Percentiles rank a stretch among this genome's conserved stretches.
phyloP scores from a whole-genome alignment of 23 tunicate species.

The Styela clava region DNA sequence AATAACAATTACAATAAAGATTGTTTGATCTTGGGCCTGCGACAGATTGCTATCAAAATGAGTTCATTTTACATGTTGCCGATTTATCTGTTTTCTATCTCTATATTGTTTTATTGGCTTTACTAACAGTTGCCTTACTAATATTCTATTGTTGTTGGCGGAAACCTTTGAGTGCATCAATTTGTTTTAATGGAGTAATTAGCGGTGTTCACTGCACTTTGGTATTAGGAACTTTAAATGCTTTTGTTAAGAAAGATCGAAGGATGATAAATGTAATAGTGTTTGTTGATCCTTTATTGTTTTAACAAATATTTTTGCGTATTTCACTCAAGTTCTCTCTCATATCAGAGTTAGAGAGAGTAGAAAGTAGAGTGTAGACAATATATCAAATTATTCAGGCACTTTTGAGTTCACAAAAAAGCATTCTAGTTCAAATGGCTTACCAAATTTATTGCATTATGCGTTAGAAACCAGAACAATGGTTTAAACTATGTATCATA shows the following conservation, averaged over 20 bases:
- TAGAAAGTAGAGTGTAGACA: too few species aligned
- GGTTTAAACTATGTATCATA: too few species aligned
- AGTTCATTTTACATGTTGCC: neutral
- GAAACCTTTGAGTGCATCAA: slow-evolving; percentile 8
- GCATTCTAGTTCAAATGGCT: too few species aligned
- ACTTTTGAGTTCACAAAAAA: too few species aligned
- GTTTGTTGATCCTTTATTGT: too few species aligned
- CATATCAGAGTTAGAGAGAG: too few species aligned
- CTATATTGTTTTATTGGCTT: slow-evolving; percentile 22
- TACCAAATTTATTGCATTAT: too few species aligned
- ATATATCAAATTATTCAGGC: too few species aligned
- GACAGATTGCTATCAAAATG: neutral
- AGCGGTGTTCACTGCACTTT: neutral
- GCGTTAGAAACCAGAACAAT: too few species aligned
- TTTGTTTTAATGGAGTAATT: slow-evolving; percentile 18
- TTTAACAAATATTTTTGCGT: too few species aligned
- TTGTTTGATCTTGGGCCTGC: neutral
- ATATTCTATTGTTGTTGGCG: slow-evolving; percentile 10
- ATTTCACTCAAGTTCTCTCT: too few species aligned
- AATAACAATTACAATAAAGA: neutral
- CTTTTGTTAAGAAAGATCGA: neutral
- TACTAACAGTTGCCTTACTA: slow-evolving; percentile 9
- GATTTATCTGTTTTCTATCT: slow-evolving; percentile 2
- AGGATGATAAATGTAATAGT: neutral
- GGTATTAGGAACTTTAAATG: neutral